A percentile compares a stretch with the other conserved stretches of the same genome.
Evolutionary conservation across 2,797 vertebrate species (phyloP).

Genomic region (Potorous gilbertii): DNA sequence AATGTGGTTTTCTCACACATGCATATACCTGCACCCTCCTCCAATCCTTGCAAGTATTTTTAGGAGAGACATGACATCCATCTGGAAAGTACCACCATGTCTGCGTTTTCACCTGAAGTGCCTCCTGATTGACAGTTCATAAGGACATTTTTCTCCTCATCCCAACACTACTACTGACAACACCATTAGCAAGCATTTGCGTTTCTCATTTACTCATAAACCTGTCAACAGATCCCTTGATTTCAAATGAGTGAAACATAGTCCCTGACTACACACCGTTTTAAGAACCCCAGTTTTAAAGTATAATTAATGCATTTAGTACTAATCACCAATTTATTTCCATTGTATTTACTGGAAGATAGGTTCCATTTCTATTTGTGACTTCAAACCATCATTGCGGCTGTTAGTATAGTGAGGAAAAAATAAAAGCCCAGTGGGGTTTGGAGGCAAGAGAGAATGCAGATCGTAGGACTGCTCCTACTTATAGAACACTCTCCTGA

Average conservation of each 20-base stretch:
- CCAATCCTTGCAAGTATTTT: neutral
- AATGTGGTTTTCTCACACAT: neutral
- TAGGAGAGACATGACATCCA: neutral
- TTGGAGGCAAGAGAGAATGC: neutral
- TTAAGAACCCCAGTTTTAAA: neutral
- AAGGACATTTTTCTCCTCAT: neutral
- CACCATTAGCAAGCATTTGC: neutral
- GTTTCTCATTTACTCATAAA: neutral
- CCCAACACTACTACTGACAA: neutral
- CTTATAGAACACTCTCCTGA: neutral
- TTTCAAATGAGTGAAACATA: neutral
- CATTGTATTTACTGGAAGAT: neutral
- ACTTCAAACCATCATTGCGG: neutral
- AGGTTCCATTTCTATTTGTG: neutral
- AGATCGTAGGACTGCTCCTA: neutral
- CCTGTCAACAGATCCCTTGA: neutral
- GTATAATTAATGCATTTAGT: neutral
- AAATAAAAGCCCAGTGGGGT: neutral
- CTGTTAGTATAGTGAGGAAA: neutral
- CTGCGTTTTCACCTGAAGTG: neutral
- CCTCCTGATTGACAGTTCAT: neutral
- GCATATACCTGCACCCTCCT: neutral
- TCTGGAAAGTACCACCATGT: neutral
- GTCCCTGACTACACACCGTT: neutral
- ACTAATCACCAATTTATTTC: neutral